phyloP scores from a whole-genome alignment of 2,888 invertebrate genomes.

The Hyposoter dolosus region DNA sequence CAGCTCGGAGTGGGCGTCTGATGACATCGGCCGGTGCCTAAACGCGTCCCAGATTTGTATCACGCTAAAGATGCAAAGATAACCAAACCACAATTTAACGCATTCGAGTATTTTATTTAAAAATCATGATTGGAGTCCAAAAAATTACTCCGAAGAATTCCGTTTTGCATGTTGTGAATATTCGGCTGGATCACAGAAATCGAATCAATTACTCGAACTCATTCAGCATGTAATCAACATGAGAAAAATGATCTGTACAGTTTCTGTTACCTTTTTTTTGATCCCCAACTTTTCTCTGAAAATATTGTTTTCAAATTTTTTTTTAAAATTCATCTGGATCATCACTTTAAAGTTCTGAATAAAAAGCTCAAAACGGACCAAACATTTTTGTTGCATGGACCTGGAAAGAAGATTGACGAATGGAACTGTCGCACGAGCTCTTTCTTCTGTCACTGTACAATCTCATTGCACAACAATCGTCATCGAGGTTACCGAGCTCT shows the following conservation, averaged over 20 bases:
- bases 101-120: too few species aligned
- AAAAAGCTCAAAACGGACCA: background rate
- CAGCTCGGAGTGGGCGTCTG: background rate
- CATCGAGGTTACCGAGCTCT: conserved; percentile 68
- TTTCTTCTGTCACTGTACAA: conserved; percentile 57
- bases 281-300: background rate
- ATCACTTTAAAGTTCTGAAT: background rate
- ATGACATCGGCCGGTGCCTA: conserved; percentile 3
- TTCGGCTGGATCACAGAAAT: background rate
- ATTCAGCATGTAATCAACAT: background rate
- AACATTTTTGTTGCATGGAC: background rate
- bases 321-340: too few species aligned
- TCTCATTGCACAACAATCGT: conserved; percentile 66
- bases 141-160: background rate
- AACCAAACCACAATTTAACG: background rate
- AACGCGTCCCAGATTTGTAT: conserved; percentile 8
- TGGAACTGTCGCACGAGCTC: conserved; percentile 55
- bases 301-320: too few species aligned
- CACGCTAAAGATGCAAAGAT: conserved; percentile 1
- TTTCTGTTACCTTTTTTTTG: background rate
- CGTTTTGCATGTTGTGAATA: background rate
- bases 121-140: background rate
- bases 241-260: background rate
- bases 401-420: conserved; percentile 43
- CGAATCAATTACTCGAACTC: background rate